These are phyloP conservation scores for Oreochromis grahami DNA, from an alignment of 2,797 vertebrate species.

Conservation along the genomic window DNA sequence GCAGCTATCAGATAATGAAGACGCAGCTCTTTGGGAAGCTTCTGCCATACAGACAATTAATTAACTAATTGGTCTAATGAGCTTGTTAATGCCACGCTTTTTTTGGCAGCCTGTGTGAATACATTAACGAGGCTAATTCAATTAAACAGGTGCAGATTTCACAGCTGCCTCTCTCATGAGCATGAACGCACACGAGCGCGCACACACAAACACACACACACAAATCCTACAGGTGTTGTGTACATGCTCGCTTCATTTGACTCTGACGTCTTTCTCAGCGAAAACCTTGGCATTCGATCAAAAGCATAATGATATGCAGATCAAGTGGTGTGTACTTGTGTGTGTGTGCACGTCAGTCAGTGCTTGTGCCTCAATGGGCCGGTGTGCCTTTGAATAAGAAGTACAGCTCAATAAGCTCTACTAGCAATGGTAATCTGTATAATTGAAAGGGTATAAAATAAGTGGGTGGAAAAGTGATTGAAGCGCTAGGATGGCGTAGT, in stretches of 20 bases:
- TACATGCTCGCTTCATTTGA: slow-evolving; percentile 56
- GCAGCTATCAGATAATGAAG: slow-evolving; percentile 83
- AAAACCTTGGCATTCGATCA: slow-evolving; percentile 72
- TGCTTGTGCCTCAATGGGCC: slow-evolving; percentile 46
- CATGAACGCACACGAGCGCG: not conserved
- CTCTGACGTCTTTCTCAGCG: slow-evolving; percentile 69
- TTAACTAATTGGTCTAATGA: slow-evolving; percentile 86
- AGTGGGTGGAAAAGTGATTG: slow-evolving; percentile 54
- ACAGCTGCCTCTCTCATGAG: slow-evolving; percentile 70
- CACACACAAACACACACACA: slow-evolving; percentile 5
- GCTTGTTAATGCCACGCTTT: slow-evolving; percentile 75
- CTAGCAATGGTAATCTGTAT: slow-evolving; percentile 49
- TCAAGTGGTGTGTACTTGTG: slow-evolving; percentile 51
- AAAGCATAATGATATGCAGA: slow-evolving; percentile 72
- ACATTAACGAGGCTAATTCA: slow-evolving; percentile 83
- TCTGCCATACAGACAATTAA: slow-evolving; percentile 80
- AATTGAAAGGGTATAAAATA: slow-evolving; percentile 59
- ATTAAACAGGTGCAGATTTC: slow-evolving; percentile 83
- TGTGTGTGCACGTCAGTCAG: slow-evolving; percentile 11
- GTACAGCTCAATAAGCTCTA: slow-evolving; percentile 57
- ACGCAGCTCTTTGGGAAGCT: slow-evolving; percentile 74
- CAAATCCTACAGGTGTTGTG: slow-evolving; percentile 68
- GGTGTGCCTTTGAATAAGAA: slow-evolving; percentile 61
- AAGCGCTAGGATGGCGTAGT: slow-evolving; percentile 29
- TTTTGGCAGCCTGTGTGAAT: slow-evolving; percentile 80